Evolutionary conservation across 2,113 vertebrate species (phyloP), one percentile per base, ranked within the genome.

Genomic region (Circaetus gallicus): DNA sequence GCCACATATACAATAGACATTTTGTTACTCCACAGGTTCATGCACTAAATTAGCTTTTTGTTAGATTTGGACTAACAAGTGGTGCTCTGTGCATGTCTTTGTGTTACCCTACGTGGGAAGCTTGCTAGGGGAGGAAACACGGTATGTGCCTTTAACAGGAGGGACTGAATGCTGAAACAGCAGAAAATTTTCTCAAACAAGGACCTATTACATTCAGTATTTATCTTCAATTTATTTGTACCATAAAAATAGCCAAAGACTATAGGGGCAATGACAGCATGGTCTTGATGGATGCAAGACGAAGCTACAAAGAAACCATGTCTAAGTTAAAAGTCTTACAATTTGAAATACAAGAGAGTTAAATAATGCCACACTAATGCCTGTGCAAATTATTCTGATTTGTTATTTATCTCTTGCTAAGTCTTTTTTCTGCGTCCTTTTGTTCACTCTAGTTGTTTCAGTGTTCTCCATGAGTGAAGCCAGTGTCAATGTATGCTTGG

Each of bases 1-100:
- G 16, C 16, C 20, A 42, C 2, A 0, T 69, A 10, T 9, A 28
- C 29, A 26, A 8, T 4, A 19, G 20, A 6, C 2, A 58, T 38
- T 69, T 62, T 3, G 11, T 73, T 82, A 11, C 13, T 49, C 47
- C 52, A 34, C 17, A n/a, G 63, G 9, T 58, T 40, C 58, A 55
- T 70, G 22, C 21, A 42, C 25, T 32, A 55, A 50, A 52, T 12
- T 5, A 71, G 32, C 7, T 32, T 81, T 85, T 65, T 84, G 18
- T 34, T 40, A 13, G 40, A 9, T 28, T 28, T 55, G 15, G 20
- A 7, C n/a, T 59, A 43, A n/a, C 42, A 36, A 45, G 32, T 24
- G 24, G 13, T 65, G 43, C 43, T 91, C 29, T 43, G 26, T 58
- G 66, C 8, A 2, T 47, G n/a, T 19, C 31, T 53, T 36, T 28